Conservation (phyloP, 2,888 invertebrate species). For the Andrena flavipes region DNA sequence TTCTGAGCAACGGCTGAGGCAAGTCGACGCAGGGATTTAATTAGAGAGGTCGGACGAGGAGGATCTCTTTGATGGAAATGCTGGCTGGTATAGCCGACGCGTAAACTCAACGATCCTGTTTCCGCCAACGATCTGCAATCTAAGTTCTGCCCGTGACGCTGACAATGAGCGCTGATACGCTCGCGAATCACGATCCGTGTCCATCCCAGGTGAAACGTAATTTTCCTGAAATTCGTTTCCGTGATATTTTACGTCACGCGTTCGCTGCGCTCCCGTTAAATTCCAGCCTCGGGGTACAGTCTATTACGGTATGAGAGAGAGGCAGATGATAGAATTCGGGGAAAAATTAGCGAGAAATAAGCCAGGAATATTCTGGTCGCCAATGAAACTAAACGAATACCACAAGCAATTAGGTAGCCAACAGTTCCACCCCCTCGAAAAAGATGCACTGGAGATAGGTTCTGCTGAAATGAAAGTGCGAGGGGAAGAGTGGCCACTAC, state of each 20-base stretch:
- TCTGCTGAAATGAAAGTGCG: background rate
- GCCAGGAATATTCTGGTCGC: background rate
- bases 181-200: background rate
- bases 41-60: conserved; percentile 49
- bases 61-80: conserved; percentile 55
- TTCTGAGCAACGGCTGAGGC: conserved; percentile 42
- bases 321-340: background rate
- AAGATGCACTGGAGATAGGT: background rate
- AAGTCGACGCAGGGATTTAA: conserved; percentile 55
- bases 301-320: background rate
- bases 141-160: conserved; percentile 6
- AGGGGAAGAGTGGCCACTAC: background rate
- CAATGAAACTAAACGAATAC: background rate
- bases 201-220: background rate
- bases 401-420: background rate
- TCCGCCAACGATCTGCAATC: conserved; percentile 30
- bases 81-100: conserved; percentile 16
- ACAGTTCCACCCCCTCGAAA: background rate
- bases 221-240: background rate
- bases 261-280: background rate
- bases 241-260: background rate
- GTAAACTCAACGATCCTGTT: conserved; percentile 39
- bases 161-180: background rate
- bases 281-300: too few relatives aligned
- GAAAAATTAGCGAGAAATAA: background rate